Conservation (phyloP, 1,140 invertebrate species). For the Leptinotarsa texana region DNA sequence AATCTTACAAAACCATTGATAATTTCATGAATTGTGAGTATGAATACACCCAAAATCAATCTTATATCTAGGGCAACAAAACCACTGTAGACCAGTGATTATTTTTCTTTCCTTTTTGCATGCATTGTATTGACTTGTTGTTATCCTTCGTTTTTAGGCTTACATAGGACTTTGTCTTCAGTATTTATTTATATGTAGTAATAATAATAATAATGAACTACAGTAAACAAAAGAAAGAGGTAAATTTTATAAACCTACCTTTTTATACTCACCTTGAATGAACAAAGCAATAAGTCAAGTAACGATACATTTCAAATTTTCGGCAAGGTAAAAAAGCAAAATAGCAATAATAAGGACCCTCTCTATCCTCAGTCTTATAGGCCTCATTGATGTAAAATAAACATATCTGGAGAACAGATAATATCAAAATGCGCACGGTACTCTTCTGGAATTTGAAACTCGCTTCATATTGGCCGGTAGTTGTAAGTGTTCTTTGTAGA, state of each 20-base stretch:
- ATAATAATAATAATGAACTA: background rate
- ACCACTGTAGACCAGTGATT: too few species aligned
- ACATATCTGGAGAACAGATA: conserved; percentile 70
- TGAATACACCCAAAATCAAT: too few species aligned
- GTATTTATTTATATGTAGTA: too few species aligned
- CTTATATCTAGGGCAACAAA: too few species aligned
- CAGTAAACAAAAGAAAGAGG: background rate
- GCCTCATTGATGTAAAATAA: conserved; percentile 65
- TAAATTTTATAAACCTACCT: background rate
- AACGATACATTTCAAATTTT: conserved; percentile 87
- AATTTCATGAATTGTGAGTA: too few species aligned
- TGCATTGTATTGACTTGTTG: too few species aligned
- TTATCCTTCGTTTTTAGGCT: too few species aligned
- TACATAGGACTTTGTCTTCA: too few species aligned
- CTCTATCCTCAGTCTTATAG: background rate
- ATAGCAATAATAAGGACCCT: background rate
- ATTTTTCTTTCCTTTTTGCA: too few species aligned
- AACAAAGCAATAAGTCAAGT: conserved; percentile 92
- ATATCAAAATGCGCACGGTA: conserved; percentile 79
- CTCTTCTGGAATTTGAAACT: conserved; percentile 84
- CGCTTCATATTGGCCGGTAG: conserved; percentile 71
- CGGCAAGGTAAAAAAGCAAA: conserved; percentile 24
- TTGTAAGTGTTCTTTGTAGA: conserved; percentile 34
- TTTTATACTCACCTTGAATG: conserved; percentile 78
- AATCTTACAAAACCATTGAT: too few species aligned